Percentiles rank a stretch among this genome's conserved stretches.
phyloP scores from a whole-genome alignment of 1,140 invertebrate genomes.

The Hyposmocoma kahamanoa region DNA sequence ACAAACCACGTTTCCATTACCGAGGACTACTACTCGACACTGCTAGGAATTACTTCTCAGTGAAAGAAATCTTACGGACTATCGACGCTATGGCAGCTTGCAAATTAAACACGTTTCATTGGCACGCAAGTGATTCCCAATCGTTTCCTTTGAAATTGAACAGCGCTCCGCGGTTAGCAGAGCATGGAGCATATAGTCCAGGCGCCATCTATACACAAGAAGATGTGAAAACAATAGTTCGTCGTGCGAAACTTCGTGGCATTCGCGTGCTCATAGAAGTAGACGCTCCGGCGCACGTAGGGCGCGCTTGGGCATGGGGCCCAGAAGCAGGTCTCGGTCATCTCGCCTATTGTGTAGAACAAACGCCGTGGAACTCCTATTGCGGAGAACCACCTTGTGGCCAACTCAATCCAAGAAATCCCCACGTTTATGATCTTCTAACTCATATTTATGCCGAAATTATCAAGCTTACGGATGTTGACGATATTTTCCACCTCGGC shows the following conservation, averaged over 20 bases:
- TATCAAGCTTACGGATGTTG: conserved; percentile 77
- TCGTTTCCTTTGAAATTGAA: conserved; percentile 85
- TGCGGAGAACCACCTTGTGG: conserved; percentile 90
- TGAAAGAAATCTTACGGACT: conserved; percentile 80
- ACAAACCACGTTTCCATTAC: conserved; percentile 77
- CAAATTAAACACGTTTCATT: conserved; percentile 91
- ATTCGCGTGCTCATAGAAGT: conserved; percentile 83
- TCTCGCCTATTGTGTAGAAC: conserved; percentile 82
- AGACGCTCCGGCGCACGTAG: conserved; percentile 88
- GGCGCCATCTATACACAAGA: conserved; percentile 80
- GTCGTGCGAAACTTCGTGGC: conserved; percentile 80
- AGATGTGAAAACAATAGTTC: conserved; percentile 79
- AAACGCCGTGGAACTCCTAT: conserved; percentile 83
- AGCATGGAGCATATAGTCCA: conserved; percentile 83
- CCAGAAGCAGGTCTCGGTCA: conserved; percentile 78
- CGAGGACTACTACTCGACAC: conserved; percentile 86
- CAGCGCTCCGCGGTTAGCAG: conserved; percentile 80
- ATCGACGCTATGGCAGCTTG: conserved; percentile 84
- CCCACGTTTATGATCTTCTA: conserved; percentile 81
- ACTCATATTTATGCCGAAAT: conserved; percentile 80
- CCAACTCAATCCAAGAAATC: conserved; percentile 87
- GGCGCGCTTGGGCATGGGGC: conserved; percentile 88
- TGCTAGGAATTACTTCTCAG: conserved; percentile 82
- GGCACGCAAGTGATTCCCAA: conserved; percentile 89
- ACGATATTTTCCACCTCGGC: conserved; percentile 86